A percentile compares a stretch with the other conserved stretches of the same genome.
Evolutionary conservation across 2,888 invertebrate genomes (phyloP).

Genomic region (Caradrina clavipalpis): DNA sequence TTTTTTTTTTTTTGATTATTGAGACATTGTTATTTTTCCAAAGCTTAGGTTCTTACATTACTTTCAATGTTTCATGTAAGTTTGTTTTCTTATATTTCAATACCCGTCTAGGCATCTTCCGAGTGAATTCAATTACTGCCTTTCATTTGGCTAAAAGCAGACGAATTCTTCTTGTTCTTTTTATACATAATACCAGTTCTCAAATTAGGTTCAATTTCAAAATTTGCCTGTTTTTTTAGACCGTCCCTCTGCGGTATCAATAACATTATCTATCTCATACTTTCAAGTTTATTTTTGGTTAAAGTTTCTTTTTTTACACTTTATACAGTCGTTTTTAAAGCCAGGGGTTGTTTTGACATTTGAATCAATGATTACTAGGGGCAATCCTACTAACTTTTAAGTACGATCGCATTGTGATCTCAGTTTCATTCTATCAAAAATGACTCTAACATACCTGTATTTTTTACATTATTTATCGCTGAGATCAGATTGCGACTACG

Average conservation of each 20-base stretch:
- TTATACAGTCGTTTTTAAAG: neutral
- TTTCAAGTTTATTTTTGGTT: neutral
- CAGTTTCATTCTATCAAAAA: no score
- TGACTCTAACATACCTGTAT: no score
- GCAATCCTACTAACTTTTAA: no score
- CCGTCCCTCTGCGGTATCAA: conserved; percentile 18
- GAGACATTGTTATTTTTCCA: neutral
- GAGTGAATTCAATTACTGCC: conserved; percentile 36
- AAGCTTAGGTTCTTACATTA: neutral
- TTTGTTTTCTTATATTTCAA: conserved; percentile 16
- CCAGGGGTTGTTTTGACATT: no score
- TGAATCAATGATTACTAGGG: no score
- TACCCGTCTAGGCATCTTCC: conserved; percentile 4
- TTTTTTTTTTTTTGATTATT: neutral
- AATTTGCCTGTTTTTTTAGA: conserved; percentile 7
- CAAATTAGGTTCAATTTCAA: conserved; percentile 36
- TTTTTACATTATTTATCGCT: no score
- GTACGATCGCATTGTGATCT: no score
- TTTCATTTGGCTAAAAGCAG: conserved; percentile 56
- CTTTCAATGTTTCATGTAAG: neutral
- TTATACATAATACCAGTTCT: conserved; percentile 32
- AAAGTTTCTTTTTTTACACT: neutral
- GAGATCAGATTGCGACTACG: no score
- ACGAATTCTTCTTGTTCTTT: conserved; percentile 15
- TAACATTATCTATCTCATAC: conserved; percentile 31